Base-by-base conservation (phyloP, 2,113 vertebrate species). In the Orcinus orca region DNA sequence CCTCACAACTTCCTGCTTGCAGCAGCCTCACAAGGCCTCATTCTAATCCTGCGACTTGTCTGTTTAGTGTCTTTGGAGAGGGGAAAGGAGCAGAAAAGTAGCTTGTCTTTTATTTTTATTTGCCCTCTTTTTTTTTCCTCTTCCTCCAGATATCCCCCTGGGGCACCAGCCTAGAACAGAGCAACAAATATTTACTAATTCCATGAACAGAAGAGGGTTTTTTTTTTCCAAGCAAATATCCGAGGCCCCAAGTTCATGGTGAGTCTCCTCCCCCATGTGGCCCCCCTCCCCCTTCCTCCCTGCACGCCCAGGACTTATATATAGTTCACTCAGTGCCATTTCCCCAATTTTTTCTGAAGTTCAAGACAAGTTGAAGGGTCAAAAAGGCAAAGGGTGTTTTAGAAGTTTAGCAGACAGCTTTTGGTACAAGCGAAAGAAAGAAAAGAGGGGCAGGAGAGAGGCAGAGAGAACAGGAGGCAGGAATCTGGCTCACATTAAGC, bases 291-390 rank as follows among this genome's bases (percentile, higher is more conserved):
- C 17, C 68, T 96, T 70, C 79, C 94, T 41, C 92, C 67, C 77
- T 6, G 29, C 88, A 70, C 41, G 50, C 89, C 97, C 97, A 76
- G 97, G 68, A 25, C 44, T 90, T 84, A 98, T 97, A 96, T 97
- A 94, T 82, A 88, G 96, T 98, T 98, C 96, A 98, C 98, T 95
- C 94, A 77, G 97, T 98, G 93, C 97, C 96, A 97, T 97, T 97
- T 97, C 95, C 98, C 98, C 97, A 98, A 90, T 98, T 98, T 98
- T 98, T 97, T 98, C 98, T 97, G 98, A 98, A 98, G 99, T 99
- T 99, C 99, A 99, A 98, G 98, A 98, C 98, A 98, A 99, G 99
- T 99, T 99, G 98, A 99, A 98, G 98, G 99, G 99, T 99, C 99
- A 99, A 99, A 99, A 99, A 99, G 99, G 98, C 99, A 99, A 98